Base-by-base conservation (phyloP, 2,888 invertebrate genomes). In the Lymantria monacha region DNA sequence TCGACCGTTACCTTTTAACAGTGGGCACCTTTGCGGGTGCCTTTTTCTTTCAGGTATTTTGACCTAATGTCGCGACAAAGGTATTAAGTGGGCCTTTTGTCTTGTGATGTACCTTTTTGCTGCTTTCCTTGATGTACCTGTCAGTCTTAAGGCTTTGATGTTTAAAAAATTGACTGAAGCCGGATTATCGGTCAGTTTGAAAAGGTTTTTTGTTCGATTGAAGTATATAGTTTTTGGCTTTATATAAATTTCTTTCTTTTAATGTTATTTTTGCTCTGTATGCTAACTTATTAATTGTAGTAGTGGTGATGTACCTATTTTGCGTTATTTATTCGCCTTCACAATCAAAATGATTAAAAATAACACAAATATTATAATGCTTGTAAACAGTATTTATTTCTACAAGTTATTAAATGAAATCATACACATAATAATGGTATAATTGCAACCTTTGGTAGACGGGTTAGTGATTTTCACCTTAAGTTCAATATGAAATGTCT, bases 1-100 rank as follows among this genome's bases (percentile, higher is more conserved):
- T 85, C 69, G 55, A 59, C 73, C 72, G 70, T 72, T 72, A 74
- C 75, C 76, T 76, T 81, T 81, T 79, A 75, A 83, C 81, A 76
- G 76, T 73, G 65, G 77, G 70, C 80, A 83, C 83, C 83, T 85
- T 80, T 79, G 79, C 33, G 15, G 43, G 69, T 72, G 46, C 53
- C 69, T 44, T 46, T 48, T 49, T 49, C 38, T 49, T 46, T 42
- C 37, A 42, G 46, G 33, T 72, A 69, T 74, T 81, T 74, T 77
- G 79, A 77, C 76, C 77, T 63, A 60, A 65, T 66, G 51, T 54
- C 49, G 59, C 67, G 66, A 66, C 71, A 73, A 72, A 70, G 70
- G 73, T 70, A 73, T 72, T 75, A 73, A 69, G 68, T 68, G 66
- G 61, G 49, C 53, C 61, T 62, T 66, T 69, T 72, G 72, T 73